Percentiles rank a stretch among this genome's conserved stretches.
Conservation (phyloP, 2,797 vertebrate genomes). For the Saxicola maurus region DNA sequence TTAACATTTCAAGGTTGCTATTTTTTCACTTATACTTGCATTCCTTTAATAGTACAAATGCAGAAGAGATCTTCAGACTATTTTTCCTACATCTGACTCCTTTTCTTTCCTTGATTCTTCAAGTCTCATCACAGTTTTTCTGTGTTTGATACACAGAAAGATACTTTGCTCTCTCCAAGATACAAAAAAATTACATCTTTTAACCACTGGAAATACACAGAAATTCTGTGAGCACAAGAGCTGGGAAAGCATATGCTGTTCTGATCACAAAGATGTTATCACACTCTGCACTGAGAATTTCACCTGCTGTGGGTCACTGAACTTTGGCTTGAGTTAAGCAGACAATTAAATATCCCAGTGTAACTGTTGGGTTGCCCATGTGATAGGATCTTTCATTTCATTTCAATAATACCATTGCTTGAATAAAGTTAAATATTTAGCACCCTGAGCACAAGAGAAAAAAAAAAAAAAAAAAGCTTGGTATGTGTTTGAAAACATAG, state of each 20-base stretch:
- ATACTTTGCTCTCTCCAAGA: background rate
- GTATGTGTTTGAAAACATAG: background rate
- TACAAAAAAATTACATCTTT: background rate
- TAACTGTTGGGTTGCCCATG: background rate
- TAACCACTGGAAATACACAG: background rate
- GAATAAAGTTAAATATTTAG: constrained; percentile 28
- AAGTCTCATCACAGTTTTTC: background rate
- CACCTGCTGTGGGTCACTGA: constrained; percentile 17
- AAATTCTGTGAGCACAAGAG: background rate
- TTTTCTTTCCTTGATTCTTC: background rate
- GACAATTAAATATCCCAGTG: background rate
- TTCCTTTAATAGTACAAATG: background rate
- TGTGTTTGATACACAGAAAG: background rate
- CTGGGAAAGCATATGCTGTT: background rate
- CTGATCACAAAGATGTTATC: constrained; percentile 18
- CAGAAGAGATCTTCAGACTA: background rate
- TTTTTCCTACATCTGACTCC: background rate
- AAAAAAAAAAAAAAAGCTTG: background rate
- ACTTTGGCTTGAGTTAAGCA: background rate
- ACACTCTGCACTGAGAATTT: background rate
- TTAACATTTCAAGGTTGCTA: background rate
- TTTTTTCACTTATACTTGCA: background rate
- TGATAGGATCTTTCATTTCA: constrained; percentile 25
- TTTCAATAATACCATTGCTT: background rate
- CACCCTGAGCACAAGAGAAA: background rate